Conservation (phyloP, 2,888 invertebrate species). For the Drosophila incognita region DNA sequence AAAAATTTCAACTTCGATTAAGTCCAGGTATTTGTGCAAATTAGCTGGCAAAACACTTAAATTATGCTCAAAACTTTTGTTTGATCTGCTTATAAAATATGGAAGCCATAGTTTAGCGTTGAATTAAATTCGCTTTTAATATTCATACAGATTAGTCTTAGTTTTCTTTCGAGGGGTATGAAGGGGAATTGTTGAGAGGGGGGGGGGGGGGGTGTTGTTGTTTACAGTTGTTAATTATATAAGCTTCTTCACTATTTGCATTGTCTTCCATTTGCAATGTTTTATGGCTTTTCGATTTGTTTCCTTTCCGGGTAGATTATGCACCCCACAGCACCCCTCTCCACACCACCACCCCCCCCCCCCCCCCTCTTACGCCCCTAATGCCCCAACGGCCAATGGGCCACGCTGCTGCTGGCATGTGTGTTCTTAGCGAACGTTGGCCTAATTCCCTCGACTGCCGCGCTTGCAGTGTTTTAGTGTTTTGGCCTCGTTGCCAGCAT, state of each 20-base stretch:
- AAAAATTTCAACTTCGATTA: not conserved
- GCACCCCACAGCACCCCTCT: not conserved
- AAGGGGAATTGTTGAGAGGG: no score
- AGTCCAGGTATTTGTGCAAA: not conserved
- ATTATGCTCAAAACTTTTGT: not conserved
- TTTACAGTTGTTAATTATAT: conserved; percentile 26
- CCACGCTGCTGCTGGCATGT: conserved; percentile 23
- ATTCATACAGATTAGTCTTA: not conserved
- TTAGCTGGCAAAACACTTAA: not conserved
- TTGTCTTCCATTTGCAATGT: conserved; percentile 1
- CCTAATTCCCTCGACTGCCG: conserved; percentile 59
- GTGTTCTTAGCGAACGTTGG: conserved; percentile 42
- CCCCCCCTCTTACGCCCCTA: not conserved
- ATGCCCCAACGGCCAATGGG: conserved; percentile 5
- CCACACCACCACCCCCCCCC: not conserved
- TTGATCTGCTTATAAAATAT: not conserved
- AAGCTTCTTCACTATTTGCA: not conserved
- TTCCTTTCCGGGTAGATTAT: conserved; percentile 14
- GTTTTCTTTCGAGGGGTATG: no score
- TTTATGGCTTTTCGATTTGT: conserved; percentile 48
- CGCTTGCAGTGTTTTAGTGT: conserved; percentile 31
- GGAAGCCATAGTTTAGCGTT: not conserved
- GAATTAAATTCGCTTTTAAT: not conserved
- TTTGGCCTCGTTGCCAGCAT: conserved; percentile 70
- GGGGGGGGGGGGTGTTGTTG: not conserved